A percentile compares a stretch with the other conserved stretches of the same genome.
phyloP scores from a whole-genome alignment of 2,113 vertebrate species.

The Nematolebias whitei region DNA sequence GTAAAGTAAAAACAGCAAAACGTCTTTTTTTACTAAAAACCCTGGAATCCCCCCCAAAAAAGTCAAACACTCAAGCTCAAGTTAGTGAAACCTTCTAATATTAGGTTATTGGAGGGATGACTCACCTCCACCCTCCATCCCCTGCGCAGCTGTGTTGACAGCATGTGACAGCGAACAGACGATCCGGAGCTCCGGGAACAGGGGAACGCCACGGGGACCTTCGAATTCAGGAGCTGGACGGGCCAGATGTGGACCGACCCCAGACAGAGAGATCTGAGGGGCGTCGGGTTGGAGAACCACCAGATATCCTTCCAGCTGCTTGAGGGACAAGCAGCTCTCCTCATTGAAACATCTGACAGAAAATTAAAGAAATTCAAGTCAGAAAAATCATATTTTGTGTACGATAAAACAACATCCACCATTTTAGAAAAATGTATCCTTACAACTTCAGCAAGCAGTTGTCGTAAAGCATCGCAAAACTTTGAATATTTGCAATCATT shows the following conservation, averaged over 20 bases:
- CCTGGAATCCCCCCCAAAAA: no score
- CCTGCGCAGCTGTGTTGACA: slow-evolving; percentile 82
- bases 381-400: not conserved
- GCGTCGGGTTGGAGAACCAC: slow-evolving; percentile 96
- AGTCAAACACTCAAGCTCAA: no score
- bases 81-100: not conserved
- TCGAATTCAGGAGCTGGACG: slow-evolving; percentile 91
- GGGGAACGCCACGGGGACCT: slow-evolving; percentile 85
- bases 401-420: slow-evolving; percentile 1
- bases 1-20: not conserved
- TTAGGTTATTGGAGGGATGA: not conserved
- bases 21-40: not conserved
- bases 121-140: slow-evolving; percentile 84
- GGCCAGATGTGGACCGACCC: slow-evolving; percentile 89
- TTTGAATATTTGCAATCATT: no score
- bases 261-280: slow-evolving; percentile 93
- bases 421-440: not conserved
- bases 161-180: slow-evolving; percentile 93
- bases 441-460: not conserved
- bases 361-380: slow-evolving; percentile 4
- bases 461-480: no score
- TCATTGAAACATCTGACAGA: slow-evolving; percentile 91
- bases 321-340: slow-evolving; percentile 94
- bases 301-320: slow-evolving; percentile 93
- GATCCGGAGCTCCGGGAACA: slow-evolving; percentile 93